These are phyloP conservation scores for Lepilemur ruficaudatus DNA, from an alignment of 2,797 vertebrate genomes.

Conservation along the genomic window DNA sequence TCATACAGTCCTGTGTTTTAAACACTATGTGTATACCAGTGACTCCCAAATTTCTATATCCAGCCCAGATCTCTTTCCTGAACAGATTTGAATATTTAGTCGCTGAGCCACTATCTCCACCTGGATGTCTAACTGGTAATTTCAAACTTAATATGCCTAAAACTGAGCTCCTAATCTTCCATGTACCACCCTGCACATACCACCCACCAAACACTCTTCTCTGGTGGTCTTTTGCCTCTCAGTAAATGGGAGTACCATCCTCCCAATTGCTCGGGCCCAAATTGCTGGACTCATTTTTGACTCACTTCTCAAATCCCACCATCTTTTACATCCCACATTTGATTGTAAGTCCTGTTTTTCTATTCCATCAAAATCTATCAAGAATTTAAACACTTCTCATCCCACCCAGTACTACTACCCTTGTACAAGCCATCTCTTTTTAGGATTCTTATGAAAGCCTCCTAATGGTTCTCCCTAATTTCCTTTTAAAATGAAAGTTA, in stretches of 20 bases:
- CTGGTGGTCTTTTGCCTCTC: not conserved
- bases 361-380: not conserved
- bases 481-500: slow-evolving; percentile 43
- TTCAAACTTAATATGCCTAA: not conserved
- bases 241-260: not conserved
- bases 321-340: not conserved
- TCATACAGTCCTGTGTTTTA: not conserved
- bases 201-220: not conserved
- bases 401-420: not conserved
- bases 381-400: not conserved
- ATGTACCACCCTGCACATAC: fast-evolving
- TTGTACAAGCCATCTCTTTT: not conserved
- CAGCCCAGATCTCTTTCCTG: not conserved
- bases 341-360: not conserved
- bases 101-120: not conserved
- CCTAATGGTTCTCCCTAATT: not conserved
- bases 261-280: not conserved
- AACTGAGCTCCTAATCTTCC: not conserved
- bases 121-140: not conserved
- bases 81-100: not conserved
- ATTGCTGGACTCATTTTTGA: not conserved
- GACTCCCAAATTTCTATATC: not conserved
- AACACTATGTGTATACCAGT: not conserved
- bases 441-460: not conserved
- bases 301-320: not conserved